A percentile compares a stretch with the other conserved stretches of the same genome.
Conservation (phyloP, 2,888 invertebrate genomes). For the Athetis lepigone region DNA sequence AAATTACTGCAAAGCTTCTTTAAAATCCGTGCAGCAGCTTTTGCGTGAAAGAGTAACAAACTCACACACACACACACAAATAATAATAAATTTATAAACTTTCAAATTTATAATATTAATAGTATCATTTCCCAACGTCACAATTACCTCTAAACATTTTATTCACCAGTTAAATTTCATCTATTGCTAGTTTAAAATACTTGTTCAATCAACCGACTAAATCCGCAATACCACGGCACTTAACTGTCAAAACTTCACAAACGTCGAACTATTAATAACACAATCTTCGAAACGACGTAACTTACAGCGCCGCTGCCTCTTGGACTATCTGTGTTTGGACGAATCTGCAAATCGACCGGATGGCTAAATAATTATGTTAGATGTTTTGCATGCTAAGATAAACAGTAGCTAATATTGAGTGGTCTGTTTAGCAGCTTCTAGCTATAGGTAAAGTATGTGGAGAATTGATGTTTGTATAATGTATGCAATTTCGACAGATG, state of each 20-base stretch:
- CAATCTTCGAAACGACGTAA: conserved; percentile 9
- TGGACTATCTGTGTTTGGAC: conserved; percentile 52
- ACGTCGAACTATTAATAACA: conserved; percentile 33
- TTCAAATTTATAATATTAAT: too few species aligned
- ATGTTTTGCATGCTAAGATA: conserved; percentile 56
- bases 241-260: conserved; percentile 9
- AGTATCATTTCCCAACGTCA: too few species aligned
- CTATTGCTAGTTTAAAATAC: too few species aligned
- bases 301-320: conserved; percentile 24
- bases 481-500: too few species aligned
- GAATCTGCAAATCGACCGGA: conserved; percentile 50
- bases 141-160: too few species aligned
- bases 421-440: conserved; percentile 39
- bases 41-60: too few species aligned
- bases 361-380: conserved; percentile 56
- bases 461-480: not conserved
- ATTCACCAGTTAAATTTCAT: too few species aligned
- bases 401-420: conserved; percentile 45
- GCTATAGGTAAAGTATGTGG: not conserved
- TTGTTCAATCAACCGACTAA: not conserved
- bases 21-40: too few species aligned
- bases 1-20: too few species aligned
- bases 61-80: too few species aligned
- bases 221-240: conserved; percentile 1
- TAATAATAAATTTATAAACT: too few species aligned